Evolutionary conservation across 2,888 invertebrate species (phyloP).

Genomic region (Eupeodes latifasciatus): DNA sequence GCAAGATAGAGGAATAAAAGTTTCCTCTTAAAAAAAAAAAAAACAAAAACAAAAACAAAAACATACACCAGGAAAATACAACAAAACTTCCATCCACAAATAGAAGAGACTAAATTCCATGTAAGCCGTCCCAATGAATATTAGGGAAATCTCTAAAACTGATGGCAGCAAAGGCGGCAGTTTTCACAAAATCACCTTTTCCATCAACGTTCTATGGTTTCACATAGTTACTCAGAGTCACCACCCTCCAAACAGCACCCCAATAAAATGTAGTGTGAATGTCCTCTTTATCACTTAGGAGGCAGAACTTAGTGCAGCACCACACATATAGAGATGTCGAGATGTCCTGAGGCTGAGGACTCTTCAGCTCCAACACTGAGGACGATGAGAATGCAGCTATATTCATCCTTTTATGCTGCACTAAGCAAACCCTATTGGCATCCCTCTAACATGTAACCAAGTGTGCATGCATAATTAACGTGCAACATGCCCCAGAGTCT

Average conservation of each 20-base stretch:
- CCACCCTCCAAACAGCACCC: not conserved
- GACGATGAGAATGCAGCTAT: slow-evolving; percentile 51
- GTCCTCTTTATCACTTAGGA: slow-evolving; percentile 66
- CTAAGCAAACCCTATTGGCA: slow-evolving; percentile 69
- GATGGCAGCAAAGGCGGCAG: slow-evolving; percentile 1
- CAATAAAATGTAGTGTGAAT: slow-evolving; percentile 63
- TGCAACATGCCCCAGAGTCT: slow-evolving; percentile 66
- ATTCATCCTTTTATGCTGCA: slow-evolving; percentile 68
- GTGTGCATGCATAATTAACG: slow-evolving; percentile 75
- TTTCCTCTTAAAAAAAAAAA: not conserved
- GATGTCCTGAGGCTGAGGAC: slow-evolving; percentile 57
- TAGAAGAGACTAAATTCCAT: slow-evolving; percentile 45
- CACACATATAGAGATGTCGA: slow-evolving; percentile 41
- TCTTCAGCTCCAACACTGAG: slow-evolving; percentile 29
- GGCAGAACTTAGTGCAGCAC: not conserved
- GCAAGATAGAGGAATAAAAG: not conserved
- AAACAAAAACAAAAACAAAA: too few species aligned
- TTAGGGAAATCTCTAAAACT: slow-evolving; percentile 43
- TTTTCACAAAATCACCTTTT: slow-evolving; percentile 27
- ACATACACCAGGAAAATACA: not conserved
- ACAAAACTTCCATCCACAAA: slow-evolving; percentile 25
- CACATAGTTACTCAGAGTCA: not conserved
- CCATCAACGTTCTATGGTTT: slow-evolving; percentile 1
- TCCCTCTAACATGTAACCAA: slow-evolving; percentile 69
- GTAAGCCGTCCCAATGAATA: slow-evolving; percentile 58